Evolutionary conservation across 2,888 invertebrate genomes (phyloP).

Genomic region (Noctua janthe): DNA sequence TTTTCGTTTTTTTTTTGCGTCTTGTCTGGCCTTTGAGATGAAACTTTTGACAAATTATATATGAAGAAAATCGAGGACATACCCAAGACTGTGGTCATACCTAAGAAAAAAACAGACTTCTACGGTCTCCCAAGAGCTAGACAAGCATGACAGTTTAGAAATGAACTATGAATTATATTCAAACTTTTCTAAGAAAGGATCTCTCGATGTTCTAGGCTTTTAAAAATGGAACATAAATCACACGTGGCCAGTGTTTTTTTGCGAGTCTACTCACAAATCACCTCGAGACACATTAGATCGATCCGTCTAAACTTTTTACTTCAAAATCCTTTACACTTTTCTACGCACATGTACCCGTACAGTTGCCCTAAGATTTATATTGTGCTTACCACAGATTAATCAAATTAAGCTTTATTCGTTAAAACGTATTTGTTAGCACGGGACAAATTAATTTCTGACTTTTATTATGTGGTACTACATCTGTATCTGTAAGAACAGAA

Average conservation of each 20-base stretch:
- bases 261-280: neutral
- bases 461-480: conserved; percentile 62
- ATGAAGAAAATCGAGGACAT: neutral
- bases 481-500: conserved; percentile 47
- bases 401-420: conserved; percentile 74
- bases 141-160: neutral
- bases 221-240: conserved; percentile 24
- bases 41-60: neutral
- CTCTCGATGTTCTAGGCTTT: neutral
- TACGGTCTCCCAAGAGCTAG: neutral
- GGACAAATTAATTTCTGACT: conserved; percentile 72
- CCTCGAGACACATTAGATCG: neutral
- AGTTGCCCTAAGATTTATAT: conserved; percentile 69
- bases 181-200: neutral
- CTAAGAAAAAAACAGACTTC: neutral
- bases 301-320: neutral
- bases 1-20: neutral
- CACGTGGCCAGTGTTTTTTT: conserved; percentile 5
- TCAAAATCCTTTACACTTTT: conserved; percentile 50
- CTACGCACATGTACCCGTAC: conserved; percentile 57
- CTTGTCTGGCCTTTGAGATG: too few relatives aligned
- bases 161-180: neutral
- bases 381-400: conserved; percentile 72
- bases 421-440: conserved; percentile 75
- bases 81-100: neutral